Conservation (phyloP, 1,140 invertebrate species). For the Melanaphis sacchari region DNA sequence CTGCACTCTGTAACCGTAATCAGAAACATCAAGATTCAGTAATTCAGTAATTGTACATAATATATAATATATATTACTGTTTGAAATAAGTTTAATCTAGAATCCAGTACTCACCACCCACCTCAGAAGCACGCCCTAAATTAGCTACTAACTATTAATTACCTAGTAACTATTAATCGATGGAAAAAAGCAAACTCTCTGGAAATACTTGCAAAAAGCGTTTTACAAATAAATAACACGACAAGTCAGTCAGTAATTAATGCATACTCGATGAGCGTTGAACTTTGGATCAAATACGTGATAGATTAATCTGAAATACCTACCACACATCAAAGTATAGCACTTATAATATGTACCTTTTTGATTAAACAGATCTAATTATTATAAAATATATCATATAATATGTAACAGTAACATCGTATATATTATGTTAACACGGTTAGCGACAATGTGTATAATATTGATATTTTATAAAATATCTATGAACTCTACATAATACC, state of each 20-base stretch:
- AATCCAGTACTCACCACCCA: background rate
- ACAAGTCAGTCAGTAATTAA: background rate
- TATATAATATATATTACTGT: background rate
- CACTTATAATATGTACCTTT: no score
- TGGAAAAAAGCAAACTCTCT: background rate
- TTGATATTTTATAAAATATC: no score
- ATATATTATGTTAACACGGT: no score
- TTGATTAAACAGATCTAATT: no score
- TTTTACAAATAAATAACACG: background rate
- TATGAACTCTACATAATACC: no score
- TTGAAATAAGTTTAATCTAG: background rate
- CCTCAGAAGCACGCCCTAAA: background rate
- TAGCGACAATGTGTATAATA: no score
- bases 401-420: no score
- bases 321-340: background rate
- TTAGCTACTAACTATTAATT: background rate
- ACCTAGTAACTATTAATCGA: background rate
- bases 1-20: background rate
- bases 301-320: background rate
- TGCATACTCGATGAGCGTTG: background rate
- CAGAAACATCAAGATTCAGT: background rate
- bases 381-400: no score
- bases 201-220: background rate
- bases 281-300: background rate
- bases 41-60: background rate